phyloP scores from a whole-genome alignment of 2,888 invertebrate genomes.

The Rhimphoctona megacephalus region DNA sequence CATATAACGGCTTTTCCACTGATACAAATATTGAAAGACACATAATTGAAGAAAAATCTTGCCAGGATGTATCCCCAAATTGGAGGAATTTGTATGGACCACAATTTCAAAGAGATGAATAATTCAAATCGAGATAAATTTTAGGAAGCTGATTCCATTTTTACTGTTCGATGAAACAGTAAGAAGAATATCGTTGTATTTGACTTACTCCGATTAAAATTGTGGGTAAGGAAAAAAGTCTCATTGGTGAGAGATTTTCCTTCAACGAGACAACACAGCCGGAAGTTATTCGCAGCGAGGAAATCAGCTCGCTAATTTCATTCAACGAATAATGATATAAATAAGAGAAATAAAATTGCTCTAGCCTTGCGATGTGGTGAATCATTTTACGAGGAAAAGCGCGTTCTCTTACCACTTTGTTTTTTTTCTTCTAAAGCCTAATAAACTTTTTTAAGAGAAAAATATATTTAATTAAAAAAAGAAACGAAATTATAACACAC shows the following conservation, averaged over 20 bases:
- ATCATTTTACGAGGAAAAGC: background rate
- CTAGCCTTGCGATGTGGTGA: background rate
- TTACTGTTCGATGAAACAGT: background rate
- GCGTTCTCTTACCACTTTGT: background rate
- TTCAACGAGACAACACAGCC: slow-evolving; percentile 44
- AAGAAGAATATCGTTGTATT: background rate
- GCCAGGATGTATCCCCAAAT: background rate
- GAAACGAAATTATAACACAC: no score
- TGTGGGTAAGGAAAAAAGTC: background rate
- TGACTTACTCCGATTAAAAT: background rate
- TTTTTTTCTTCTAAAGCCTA: background rate
- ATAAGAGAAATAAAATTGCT: slow-evolving; percentile 55
- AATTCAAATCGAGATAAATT: background rate
- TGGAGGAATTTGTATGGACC: background rate
- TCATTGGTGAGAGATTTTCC: slow-evolving; percentile 7
- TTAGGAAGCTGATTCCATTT: background rate
- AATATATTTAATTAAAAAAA: slow-evolving; percentile 26
- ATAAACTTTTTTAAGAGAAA: background rate
- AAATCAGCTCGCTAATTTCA: slow-evolving; percentile 79
- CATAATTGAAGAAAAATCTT: background rate
- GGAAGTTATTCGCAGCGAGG: slow-evolving; percentile 78
- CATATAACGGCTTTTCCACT: no score
- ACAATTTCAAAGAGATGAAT: background rate
- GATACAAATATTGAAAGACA: background rate
- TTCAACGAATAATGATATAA: slow-evolving; percentile 66